Base-by-base conservation (phyloP, 2,888 invertebrate genomes). In the Andrena flavipes region DNA sequence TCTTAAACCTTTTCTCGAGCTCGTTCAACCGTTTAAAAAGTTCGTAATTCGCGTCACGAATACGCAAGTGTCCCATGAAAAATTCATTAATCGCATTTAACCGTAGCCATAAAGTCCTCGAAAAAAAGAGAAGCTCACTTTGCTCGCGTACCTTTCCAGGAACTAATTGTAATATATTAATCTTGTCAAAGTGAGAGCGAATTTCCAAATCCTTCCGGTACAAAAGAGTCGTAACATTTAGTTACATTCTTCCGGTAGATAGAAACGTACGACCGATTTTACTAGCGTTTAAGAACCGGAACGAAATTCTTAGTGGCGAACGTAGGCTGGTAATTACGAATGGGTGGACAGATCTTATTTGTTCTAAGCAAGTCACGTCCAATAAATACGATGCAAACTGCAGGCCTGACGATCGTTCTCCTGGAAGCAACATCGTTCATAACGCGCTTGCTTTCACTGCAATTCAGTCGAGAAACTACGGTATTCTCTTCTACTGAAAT, bases 381-480 rank as follows among this genome's bases (percentile, higher is more conserved):
- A 42, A 62, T 48, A 30, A 68, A 68, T 13, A 16, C 23, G 51
- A 72, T 51, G 35, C 35, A 56, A 76, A 54, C 16, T 60, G 20
- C n/a, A 33, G 35, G 42, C 51, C 30, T 62, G 72, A 56, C 65
- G 62, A 70, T 54, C 60, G 69, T 78, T 83, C 29, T 62, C 10
- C 49, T 29, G 63, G 54, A 48, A 59, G 73, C 51, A 20, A 49
- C 59, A 10, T 42, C 30, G 56, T 42, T 67, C 54, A 26, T 29
- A 59, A 64, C 63, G 29, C 30, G 64, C 16, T 59, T 75, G 74
- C 84, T 84, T 84, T 84, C 84, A 84, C 84, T 60, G 76, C 13
- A 60, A 77, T 76, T 75, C 76, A 42, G 23, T 62, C 60, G 80
- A 77, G 84, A 80, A 84, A 84, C 75, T 70, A 78, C 54, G 48